A percentile compares a stretch with the other conserved stretches of the same genome.
Evolutionary conservation across 2,888 invertebrate genomes (phyloP).

Genomic region (Napeogenes sylphis): DNA sequence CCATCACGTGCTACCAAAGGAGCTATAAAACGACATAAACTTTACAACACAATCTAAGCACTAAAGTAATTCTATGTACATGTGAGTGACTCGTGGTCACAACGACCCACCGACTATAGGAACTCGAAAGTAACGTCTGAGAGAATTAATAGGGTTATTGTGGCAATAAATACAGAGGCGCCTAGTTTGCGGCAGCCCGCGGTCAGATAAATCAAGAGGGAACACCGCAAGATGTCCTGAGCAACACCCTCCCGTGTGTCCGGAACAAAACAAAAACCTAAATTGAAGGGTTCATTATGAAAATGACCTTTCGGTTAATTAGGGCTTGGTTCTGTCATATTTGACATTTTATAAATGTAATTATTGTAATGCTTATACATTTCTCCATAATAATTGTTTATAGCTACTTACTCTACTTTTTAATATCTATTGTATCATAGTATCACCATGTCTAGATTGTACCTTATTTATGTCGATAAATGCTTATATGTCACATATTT

Average conservation of each 20-base stretch:
- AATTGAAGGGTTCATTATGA: conserved; percentile 23
- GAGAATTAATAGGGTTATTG: conserved; percentile 76
- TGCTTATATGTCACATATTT: no score
- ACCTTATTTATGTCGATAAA: no score
- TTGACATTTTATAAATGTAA: no score
- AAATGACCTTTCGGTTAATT: conserved; percentile 1
- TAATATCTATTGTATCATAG: no score
- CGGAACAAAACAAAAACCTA: conserved; percentile 20
- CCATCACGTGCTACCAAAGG: not conserved
- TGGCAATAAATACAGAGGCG: conserved; percentile 73
- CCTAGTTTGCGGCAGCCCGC: conserved; percentile 65
- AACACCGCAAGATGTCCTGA: conserved; percentile 63
- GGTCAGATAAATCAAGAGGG: conserved; percentile 72
- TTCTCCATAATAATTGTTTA: no score
- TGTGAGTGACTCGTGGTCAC: conserved; percentile 31
- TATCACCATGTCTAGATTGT: no score
- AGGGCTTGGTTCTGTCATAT: no score
- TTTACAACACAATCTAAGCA: conserved; percentile 22
- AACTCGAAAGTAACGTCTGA: conserved; percentile 60
- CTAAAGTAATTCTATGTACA: conserved; percentile 33
- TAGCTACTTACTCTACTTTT: no score
- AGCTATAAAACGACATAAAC: conserved; percentile 6
- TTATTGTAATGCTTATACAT: no score
- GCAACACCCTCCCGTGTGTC: conserved; percentile 30
- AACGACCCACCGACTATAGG: conserved; percentile 34